These are phyloP conservation scores for Slavum lentiscoides DNA, from an alignment of 2,888 invertebrate genomes.

Conservation along the genomic window DNA sequence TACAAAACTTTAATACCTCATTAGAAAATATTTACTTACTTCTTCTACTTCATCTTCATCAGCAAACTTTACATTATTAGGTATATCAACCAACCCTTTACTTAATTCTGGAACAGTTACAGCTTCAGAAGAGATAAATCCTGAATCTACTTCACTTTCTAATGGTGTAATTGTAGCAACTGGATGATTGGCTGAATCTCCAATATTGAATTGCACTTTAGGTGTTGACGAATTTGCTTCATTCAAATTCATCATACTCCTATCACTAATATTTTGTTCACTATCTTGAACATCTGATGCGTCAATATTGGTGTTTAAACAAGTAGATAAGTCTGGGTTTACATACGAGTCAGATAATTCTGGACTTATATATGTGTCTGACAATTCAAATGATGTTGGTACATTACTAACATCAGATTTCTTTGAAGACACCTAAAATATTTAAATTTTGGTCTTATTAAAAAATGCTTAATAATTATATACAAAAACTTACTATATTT, in stretches of 20 bases:
- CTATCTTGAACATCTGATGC: not conserved
- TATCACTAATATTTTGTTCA: constrained; percentile 25
- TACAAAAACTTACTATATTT: constrained; percentile 11
- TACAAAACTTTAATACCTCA: not conserved
- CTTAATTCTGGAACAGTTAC: constrained; percentile 54
- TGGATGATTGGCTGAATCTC: constrained; percentile 42
- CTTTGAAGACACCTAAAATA: constrained; percentile 18
- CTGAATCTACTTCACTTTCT: constrained; percentile 57
- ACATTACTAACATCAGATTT: constrained; percentile 6
- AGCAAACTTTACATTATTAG: constrained; percentile 41
- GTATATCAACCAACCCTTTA: constrained; percentile 54
- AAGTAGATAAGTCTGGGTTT: constrained; percentile 3
- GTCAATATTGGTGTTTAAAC: constrained; percentile 16
- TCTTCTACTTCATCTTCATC: constrained; percentile 50
- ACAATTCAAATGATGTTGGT: constrained; percentile 13
- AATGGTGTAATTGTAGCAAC: constrained; percentile 21
- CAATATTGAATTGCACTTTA: constrained; percentile 52
- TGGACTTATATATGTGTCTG: too few species aligned
- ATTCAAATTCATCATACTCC: constrained; percentile 38
- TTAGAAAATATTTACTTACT: constrained; percentile 12
- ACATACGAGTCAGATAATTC: constrained; percentile 9
- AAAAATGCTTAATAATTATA: not conserved
- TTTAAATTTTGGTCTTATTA: not conserved
- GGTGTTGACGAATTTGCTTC: constrained; percentile 51
- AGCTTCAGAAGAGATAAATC: constrained; percentile 58